A percentile compares a stretch with the other conserved stretches of the same genome.
phyloP scores from a whole-genome alignment of 2,797 vertebrate genomes.

The Schizothorax lantsangensis region DNA sequence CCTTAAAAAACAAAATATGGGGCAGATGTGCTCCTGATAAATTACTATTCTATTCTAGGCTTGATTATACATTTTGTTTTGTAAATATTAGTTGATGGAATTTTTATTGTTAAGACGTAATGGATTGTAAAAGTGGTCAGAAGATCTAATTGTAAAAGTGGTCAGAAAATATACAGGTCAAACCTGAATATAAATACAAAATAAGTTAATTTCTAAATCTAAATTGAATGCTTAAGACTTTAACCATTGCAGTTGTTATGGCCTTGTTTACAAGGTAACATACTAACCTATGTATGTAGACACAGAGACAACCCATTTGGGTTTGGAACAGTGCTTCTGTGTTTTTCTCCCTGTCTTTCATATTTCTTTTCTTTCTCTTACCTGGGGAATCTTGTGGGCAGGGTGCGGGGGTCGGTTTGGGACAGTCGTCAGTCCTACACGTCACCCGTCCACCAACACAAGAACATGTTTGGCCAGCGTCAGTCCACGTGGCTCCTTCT shows the following conservation, averaged over 20 bases:
- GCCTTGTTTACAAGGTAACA: background rate
- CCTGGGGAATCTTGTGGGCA: conserved; percentile 79
- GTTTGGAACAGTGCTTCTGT: background rate
- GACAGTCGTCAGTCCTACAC: conserved; percentile 62
- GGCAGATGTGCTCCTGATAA: background rate
- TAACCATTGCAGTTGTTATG: conserved; percentile 86
- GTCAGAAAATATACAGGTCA: background rate
- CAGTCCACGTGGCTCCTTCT: conserved; percentile 81
- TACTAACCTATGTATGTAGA: background rate
- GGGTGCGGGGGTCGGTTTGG: conserved; percentile 62
- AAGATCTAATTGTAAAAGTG: background rate
- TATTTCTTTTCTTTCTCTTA: conserved; percentile 62
- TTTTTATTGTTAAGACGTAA: background rate
- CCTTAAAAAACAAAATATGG: background rate
- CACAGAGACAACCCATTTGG: background rate
- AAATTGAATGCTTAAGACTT: background rate
- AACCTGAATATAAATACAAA: background rate
- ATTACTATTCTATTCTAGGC: background rate
- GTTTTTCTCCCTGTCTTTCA: background rate
- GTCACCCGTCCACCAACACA: conserved; percentile 78
- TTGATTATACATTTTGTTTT: background rate
- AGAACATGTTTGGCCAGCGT: conserved; percentile 76
- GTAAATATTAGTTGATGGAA: background rate
- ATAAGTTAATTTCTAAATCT: background rate
- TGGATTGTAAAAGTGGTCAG: background rate